Conservation (phyloP, 2,888 invertebrate species). For the Drosophila borborema region DNA sequence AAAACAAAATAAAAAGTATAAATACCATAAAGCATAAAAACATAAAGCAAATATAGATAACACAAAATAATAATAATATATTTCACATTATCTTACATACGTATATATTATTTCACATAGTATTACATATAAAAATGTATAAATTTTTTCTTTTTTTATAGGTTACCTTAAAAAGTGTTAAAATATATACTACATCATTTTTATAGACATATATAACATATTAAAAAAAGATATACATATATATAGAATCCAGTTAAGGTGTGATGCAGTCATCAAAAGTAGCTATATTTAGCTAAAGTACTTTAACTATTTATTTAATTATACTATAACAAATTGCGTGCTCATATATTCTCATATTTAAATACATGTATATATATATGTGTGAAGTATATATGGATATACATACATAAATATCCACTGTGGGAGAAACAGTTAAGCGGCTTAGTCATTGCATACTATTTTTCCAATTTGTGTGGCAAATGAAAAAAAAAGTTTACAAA, state of each 20-base stretch:
- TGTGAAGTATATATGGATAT: neutral
- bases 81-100: too few relatives aligned
- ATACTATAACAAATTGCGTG: slow-evolving; percentile 20
- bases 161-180: too few relatives aligned
- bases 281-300: slow-evolving; percentile 2
- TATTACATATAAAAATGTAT: too few relatives aligned
- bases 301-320: slow-evolving; percentile 11
- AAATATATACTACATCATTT: too few relatives aligned
- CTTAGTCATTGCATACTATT: slow-evolving; percentile 33
- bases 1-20: too few relatives aligned
- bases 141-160: too few relatives aligned
- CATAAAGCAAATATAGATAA: too few relatives aligned
- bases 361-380: neutral
- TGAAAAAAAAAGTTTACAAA: neutral
- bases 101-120: too few relatives aligned
- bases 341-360: neutral
- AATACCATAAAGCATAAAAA: too few relatives aligned
- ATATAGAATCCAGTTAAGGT: neutral
- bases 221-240: too few relatives aligned
- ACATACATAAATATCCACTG: neutral
- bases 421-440: slow-evolving; percentile 17
- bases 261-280: slow-evolving; percentile 4
- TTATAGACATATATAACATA: too few relatives aligned
- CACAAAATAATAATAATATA: too few relatives aligned
- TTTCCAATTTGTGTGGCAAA: slow-evolving; percentile 12